Percentiles rank a stretch among this genome's conserved stretches.
These are phyloP conservation scores for Nomada fabriciana DNA, from an alignment of 2,888 invertebrate species.

Conservation along the genomic window DNA sequence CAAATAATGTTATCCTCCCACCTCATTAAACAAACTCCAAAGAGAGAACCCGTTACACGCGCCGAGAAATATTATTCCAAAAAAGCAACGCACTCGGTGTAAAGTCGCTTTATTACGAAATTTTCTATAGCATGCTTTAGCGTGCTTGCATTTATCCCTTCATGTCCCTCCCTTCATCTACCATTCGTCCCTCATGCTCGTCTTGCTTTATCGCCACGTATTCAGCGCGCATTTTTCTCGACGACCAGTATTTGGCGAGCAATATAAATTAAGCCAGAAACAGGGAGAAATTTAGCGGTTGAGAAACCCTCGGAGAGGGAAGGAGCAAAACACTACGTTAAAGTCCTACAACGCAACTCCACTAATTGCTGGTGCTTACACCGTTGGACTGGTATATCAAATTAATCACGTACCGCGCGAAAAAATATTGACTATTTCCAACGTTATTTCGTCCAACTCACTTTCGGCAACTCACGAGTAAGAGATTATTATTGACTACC, in stretches of 20 bases:
- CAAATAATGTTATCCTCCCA: conserved; percentile 24
- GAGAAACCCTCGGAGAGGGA: conserved; percentile 11
- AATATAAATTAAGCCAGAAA: conserved; percentile 58
- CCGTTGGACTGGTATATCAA: conserved; percentile 45
- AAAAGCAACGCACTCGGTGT: conserved; percentile 20
- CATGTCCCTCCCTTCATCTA: neutral
- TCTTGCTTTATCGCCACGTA: conserved; percentile 37
- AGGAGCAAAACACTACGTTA: conserved; percentile 30
- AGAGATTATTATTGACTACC: no score
- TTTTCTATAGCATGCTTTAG: conserved; percentile 4
- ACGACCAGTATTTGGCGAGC: conserved; percentile 37
- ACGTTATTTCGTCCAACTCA: neutral
- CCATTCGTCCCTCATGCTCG: neutral
- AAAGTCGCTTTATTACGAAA: conserved; percentile 40
- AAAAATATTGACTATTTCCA: conserved; percentile 31
- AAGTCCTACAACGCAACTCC: conserved; percentile 30
- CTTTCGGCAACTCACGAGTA: neutral
- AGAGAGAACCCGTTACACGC: conserved; percentile 5
- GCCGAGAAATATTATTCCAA: conserved; percentile 19
- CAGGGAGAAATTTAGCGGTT: conserved; percentile 38
- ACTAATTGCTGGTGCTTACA: conserved; percentile 64
- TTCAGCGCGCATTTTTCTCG: conserved; percentile 49
- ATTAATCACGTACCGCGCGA: conserved; percentile 59
- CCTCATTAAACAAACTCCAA: conserved; percentile 17
- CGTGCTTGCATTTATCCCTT: conserved; percentile 27